These are phyloP conservation scores for Turnix velox DNA, from an alignment of 2,113 vertebrate species.

Conservation along the genomic window DNA sequence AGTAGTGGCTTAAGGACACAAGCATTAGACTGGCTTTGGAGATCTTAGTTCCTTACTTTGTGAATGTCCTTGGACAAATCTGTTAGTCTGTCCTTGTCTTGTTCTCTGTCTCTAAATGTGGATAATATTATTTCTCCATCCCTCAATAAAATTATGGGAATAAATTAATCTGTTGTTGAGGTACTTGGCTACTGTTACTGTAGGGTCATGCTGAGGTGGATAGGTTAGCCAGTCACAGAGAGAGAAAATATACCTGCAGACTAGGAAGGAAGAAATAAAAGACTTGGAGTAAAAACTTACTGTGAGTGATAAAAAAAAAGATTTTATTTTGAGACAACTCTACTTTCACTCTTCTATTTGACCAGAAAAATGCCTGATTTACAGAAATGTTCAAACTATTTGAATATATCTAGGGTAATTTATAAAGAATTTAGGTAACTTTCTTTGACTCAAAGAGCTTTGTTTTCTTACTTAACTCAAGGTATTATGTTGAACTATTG, in stretches of 20 bases:
- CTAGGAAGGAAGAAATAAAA: background rate
- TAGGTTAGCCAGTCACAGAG: background rate
- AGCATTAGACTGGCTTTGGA: background rate
- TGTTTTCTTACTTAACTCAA: background rate
- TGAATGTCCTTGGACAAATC: background rate
- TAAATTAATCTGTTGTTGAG: background rate
- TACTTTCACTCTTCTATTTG: background rate
- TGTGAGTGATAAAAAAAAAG: background rate
- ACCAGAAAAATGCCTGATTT: background rate
- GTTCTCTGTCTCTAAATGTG: background rate
- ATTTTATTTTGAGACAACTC: background rate
- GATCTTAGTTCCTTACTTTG: background rate
- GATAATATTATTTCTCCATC: background rate
- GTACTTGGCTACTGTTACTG: background rate
- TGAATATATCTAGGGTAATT: background rate
- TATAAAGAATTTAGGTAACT: background rate
- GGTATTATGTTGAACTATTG: background rate
- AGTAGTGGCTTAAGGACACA: background rate
- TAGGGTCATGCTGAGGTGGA: background rate
- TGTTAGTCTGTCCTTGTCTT: conserved; percentile 24
- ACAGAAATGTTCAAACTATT: background rate
- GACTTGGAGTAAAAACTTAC: background rate
- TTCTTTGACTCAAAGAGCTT: background rate
- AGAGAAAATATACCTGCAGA: background rate
- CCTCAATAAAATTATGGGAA: background rate